Evolutionary conservation across 2,113 vertebrate genomes (phyloP).

Genomic region (Poecile atricapillus): DNA sequence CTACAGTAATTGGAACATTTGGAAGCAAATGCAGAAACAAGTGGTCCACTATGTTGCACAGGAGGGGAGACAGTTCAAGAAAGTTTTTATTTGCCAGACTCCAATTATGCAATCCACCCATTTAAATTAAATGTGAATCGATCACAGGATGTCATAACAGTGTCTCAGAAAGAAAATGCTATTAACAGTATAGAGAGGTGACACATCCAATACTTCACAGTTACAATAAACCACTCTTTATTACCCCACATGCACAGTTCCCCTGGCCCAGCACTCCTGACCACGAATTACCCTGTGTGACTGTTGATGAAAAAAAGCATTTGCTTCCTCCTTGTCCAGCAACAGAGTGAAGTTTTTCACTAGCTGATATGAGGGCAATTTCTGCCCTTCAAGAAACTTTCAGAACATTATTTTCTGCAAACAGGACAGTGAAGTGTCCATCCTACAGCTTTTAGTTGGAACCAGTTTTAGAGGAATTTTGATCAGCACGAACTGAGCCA

Average conservation of each 20-base stretch:
- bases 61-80: neutral
- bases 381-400: neutral
- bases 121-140: neutral
- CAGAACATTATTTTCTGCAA: neutral
- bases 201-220: neutral
- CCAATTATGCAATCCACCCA: neutral
- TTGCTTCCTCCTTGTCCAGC: neutral
- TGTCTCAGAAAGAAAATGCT: neutral
- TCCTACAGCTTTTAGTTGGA: neutral
- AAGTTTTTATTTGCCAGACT: conserved; percentile 10
- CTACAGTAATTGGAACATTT: too few species aligned
- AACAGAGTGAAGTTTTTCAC: neutral
- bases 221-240: neutral
- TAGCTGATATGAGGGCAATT: neutral
- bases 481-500: neutral
- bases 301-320: neutral
- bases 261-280: neutral
- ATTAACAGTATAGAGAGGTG: neutral
- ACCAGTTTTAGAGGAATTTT: neutral
- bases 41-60: neutral
- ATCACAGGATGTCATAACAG: neutral
- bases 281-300: neutral
- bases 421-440: neutral
- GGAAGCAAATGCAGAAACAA: neutral
- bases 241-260: neutral